These are phyloP conservation scores for Myotis brandtii DNA, from an alignment of 2,113 vertebrate species.

Conservation along the genomic window DNA sequence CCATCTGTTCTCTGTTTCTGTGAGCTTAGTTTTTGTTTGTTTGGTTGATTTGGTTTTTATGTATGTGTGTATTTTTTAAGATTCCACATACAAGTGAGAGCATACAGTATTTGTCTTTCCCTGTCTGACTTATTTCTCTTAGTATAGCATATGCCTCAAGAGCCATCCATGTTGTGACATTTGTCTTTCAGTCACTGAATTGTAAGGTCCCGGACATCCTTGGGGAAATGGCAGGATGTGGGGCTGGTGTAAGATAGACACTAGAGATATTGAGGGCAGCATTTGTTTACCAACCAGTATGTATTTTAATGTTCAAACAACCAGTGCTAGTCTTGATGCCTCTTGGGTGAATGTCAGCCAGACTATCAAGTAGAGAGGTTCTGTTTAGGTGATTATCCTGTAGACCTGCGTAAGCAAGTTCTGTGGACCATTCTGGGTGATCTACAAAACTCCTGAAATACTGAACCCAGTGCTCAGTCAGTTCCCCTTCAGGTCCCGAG, in stretches of 20 bases:
- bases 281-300: neutral
- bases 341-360: neutral
- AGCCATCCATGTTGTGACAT: neutral
- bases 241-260: neutral
- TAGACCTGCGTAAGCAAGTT: neutral
- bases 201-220: neutral
- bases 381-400: neutral
- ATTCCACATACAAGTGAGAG: neutral
- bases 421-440: neutral
- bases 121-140: neutral
- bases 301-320: neutral
- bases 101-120: neutral
- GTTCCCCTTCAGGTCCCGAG: neutral
- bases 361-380: neutral
- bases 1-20: neutral
- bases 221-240: neutral
- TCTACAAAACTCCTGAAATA: neutral
- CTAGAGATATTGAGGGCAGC: neutral
- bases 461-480: neutral
- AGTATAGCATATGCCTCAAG: neutral
- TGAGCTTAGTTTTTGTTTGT: neutral
- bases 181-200: neutral
- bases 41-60: too few species aligned
- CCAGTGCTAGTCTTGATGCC: neutral
- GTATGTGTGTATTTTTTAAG: neutral